Conservation (phyloP, 2,888 invertebrate genomes). For the Drosophila bunnanda region DNA sequence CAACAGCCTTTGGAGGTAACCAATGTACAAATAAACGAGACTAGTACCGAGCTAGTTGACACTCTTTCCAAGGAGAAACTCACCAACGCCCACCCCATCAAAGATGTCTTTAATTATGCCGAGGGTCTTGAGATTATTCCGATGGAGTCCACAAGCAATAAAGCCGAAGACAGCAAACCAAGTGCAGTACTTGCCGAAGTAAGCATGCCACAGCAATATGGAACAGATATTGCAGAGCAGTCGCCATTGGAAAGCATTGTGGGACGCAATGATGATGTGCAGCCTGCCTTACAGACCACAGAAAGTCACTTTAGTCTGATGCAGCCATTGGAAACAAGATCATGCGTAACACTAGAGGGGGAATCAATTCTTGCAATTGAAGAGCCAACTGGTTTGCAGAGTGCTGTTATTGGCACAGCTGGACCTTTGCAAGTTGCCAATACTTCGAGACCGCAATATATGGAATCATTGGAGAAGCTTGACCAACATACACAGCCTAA, state of each 20-base stretch:
- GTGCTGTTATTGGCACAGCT: conserved; percentile 66
- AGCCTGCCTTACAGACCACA: conserved; percentile 55
- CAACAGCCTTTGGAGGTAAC: conserved; percentile 67
- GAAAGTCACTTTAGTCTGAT: conserved; percentile 56
- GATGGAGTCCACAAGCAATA: conserved; percentile 62
- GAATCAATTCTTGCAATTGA: conserved; percentile 55
- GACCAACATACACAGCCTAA: conserved; percentile 15
- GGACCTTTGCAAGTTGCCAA: conserved; percentile 86
- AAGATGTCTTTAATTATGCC: conserved; percentile 58
- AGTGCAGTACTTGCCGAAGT: conserved; percentile 57
- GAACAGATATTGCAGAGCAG: conserved; percentile 60
- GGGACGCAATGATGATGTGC: conserved; percentile 30
- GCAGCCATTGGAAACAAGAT: conserved; percentile 69
- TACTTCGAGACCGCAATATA: conserved; percentile 86
- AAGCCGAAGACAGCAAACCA: conserved; percentile 47
- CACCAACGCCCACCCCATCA: conserved; percentile 32
- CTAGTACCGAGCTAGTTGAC: conserved; percentile 47
- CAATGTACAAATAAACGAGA: conserved; percentile 68
- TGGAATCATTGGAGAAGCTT: conserved; percentile 85
- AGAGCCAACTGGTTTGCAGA: conserved; percentile 44
- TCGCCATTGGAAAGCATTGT: conserved; percentile 64
- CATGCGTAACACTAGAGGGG: conserved; percentile 66
- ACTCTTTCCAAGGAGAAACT: conserved; percentile 22
- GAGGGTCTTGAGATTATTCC: conserved; percentile 62
- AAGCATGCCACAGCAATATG: conserved; percentile 52